Evolutionary conservation across 2,888 invertebrate genomes (phyloP), one percentile per base, ranked within the genome.

Genomic region (Drosophila trichaetosa): DNA sequence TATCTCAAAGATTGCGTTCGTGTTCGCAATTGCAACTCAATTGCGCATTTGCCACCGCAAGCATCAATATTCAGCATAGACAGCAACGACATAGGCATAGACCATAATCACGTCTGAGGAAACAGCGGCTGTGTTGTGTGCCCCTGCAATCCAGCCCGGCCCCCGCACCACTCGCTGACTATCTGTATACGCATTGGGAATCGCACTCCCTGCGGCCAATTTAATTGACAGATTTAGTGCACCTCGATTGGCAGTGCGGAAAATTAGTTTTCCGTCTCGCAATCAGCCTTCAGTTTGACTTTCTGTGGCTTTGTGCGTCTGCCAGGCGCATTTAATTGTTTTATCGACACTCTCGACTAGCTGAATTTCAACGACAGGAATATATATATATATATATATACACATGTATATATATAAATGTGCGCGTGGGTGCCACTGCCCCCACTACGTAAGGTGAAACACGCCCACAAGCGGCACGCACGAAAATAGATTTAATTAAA

Each of bases 191-290:
- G 79, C 80, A 78, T 61, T 70, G 63, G 70, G 58, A 73, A 49
- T 62, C 79, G 82, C 79, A 80, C 85, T 89, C 88, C 90, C 91
- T 90, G 91, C 82, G 90, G 92, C 89, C 91, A 91, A 91, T 91
- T 92, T 91, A 91, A 91, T 92, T 91, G 92, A 90, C 90, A 92
- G 90, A 91, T 92, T 92, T 92, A 92, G 88, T 89, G 85, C 85
- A 83, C 79, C 90, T 91, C 91, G 88, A 91, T 92, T 92, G 91
- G 87, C 91, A 84, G 90, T 86, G 87, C 80, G 83, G 82, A 87
- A 91, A 91, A 91, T 91, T 90, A 90, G 88, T 90, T 86, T 91
- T 87, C 84, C 82, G 80, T 81, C 88, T 82, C 76, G 72, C 76
- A 87, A 75, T 69, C 82, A 74, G 70, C 72, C 69, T 70, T 72